phyloP scores from a whole-genome alignment of 2,113 vertebrate species.

The Perognathus longimembris region DNA sequence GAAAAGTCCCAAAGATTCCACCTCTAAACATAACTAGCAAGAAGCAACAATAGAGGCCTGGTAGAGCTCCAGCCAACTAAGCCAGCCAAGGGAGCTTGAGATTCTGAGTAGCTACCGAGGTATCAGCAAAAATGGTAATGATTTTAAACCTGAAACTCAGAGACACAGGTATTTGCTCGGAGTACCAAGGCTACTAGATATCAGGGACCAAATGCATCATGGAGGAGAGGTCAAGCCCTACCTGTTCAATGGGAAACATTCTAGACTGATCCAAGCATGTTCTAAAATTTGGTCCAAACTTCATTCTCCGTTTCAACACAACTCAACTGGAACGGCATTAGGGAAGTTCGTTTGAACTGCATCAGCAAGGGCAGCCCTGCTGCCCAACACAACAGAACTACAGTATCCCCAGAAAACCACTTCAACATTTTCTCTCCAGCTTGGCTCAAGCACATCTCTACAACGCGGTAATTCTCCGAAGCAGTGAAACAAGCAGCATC shows the following conservation, averaged over 20 bases:
- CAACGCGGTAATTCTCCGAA: not conserved
- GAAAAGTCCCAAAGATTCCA: no score
- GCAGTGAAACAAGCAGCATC: not conserved
- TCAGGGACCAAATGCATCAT: rapidly evolving
- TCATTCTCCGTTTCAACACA: not conserved
- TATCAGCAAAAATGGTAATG: no score
- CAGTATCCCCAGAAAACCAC: not conserved
- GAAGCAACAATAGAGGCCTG: no score
- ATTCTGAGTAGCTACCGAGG: no score
- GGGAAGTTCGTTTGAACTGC: not conserved
- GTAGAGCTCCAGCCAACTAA: no score
- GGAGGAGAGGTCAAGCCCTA: not conserved
- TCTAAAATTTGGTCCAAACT: not conserved
- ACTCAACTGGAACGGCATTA: not conserved
- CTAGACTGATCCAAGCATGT: not conserved
- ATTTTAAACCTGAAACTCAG: not conserved
- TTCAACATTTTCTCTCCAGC: no score
- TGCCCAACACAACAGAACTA: no score
- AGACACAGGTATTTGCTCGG: not conserved
- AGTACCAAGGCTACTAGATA: not conserved
- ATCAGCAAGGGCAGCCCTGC: rapidly evolving
- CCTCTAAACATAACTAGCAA: no score
- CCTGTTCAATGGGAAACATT: not conserved
- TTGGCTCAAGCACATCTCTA: not conserved
- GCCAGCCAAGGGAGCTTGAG: no score